These are phyloP conservation scores for Ricordea florida DNA, from an alignment of 92 coral and sea anemone genomes.

Conservation along the genomic window DNA sequence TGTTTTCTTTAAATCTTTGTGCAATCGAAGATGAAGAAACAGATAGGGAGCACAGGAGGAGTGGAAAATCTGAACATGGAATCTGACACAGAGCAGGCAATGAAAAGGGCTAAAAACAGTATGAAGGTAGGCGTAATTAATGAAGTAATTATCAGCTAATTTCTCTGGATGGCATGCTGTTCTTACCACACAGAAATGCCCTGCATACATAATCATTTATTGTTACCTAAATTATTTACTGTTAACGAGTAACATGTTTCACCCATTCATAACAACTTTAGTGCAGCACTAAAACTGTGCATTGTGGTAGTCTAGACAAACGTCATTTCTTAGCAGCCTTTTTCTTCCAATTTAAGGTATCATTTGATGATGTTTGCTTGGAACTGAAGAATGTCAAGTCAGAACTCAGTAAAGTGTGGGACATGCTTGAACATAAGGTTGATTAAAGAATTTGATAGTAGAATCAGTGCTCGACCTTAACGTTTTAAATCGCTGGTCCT, in stretches of 20 bases:
- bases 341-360: neutral
- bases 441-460: neutral
- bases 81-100: constrained; percentile 20
- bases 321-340: no score
- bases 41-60: neutral
- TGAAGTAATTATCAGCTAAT: neutral
- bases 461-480: no score
- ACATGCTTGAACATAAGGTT: constrained; percentile 72
- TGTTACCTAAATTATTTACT: no score
- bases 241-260: no score
- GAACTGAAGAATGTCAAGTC: constrained; percentile 61
- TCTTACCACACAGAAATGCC: no score
- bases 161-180: no score
- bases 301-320: no score
- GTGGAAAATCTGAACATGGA: constrained; percentile 10
- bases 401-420: constrained; percentile 78
- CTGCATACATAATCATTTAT: no score
- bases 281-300: no score
- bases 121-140: neutral
- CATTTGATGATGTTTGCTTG: constrained; percentile 33
- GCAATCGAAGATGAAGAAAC: neutral
- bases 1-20: neutral
- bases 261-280: no score
- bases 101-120: constrained; percentile 2
- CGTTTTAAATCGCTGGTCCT: no score